Evolutionary conservation across 2,797 vertebrate species (phyloP), one percentile per base, ranked within the genome.

Genomic region (Pteronotus mesoamericanus): DNA sequence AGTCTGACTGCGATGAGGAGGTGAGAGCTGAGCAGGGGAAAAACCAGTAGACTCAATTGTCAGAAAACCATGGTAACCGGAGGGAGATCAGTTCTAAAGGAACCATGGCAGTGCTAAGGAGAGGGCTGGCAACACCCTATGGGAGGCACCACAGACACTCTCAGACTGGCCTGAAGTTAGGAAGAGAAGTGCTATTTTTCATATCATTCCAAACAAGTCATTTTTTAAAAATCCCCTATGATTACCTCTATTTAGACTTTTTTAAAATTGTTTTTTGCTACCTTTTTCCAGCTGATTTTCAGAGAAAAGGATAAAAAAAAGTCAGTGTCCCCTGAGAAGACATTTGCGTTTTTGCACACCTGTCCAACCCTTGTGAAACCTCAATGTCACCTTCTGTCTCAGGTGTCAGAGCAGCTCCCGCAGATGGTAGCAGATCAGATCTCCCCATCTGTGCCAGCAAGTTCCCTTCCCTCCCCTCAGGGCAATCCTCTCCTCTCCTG

Each of bases 311-410:
- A 42, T 89, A 74, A 29, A 37, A 59, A 82, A 75, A 79, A 5
- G 51, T 12, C 26, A 34, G 16, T 14, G 24, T 46, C 7, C 29
- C 32, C 48, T 5, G 4, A 92, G 19, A 66, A 74, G 2, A 44
- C 18, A 11, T 26, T 24, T 11, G 9, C 51, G 32, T 86, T 57
- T 79, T 61, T 12, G 10, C 24, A n/a, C 34, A 94, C 91, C 93
- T 93, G 91, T 34, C 68, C 53, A 77, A n/a, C 8, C 59, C 75
- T 37, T 26, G 29, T 68, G 59, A 75, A 80, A 94, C 57, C 79
- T 89, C 94, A 96, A 88, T n/a, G 94, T 96, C 95, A 96, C 95
- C 84, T 96, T 96, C 0, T 34, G 32, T 82, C 94, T 97, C 95
- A 59, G 71, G 91, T 97, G 77, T 96, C 93, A 71, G 55, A 16